Percentiles rank a stretch among this genome's conserved stretches.
phyloP scores from a whole-genome alignment of 1,140 invertebrate species.

The Ruditapes philippinarum region DNA sequence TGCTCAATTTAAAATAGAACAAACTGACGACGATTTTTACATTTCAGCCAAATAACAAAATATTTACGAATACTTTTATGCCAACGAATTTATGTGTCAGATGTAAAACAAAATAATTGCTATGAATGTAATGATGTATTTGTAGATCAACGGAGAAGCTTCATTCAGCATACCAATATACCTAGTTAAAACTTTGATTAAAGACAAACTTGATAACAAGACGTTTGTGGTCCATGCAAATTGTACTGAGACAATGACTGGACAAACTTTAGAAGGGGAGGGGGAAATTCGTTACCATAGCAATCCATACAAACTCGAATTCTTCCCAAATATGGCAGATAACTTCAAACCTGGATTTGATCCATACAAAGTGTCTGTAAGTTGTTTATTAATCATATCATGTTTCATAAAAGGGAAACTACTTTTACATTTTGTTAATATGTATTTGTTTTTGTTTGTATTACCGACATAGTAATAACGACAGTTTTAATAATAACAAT shows the following conservation, averaged over 20 bases:
- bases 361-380: conserved; percentile 22
- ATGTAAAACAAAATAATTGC: too few species aligned
- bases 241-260: conserved; percentile 46
- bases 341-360: conserved; percentile 55
- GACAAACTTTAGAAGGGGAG: conserved; percentile 17
- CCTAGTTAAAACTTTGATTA: not conserved
- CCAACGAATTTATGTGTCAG: too few species aligned
- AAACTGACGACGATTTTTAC: too few species aligned
- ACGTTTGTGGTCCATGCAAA: conserved; percentile 33
- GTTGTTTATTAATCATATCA: too few species aligned
- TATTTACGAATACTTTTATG: too few species aligned
- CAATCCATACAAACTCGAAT: conserved; percentile 35
- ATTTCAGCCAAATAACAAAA: too few species aligned
- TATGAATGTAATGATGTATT: too few species aligned
- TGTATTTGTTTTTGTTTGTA: not conserved
- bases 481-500: too few species aligned
- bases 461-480: too few species aligned
- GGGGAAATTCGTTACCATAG: conserved; percentile 17
- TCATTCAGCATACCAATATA: conserved; percentile 12
- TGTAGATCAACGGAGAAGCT: conserved; percentile 23
- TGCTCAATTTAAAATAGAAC: too few species aligned
- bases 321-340: conserved; percentile 46
- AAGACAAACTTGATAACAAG: conserved; percentile 32
- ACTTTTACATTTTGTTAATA: too few species aligned
- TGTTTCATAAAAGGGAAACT: too few species aligned